phyloP scores from a whole-genome alignment of 2,888 invertebrate genomes.

The Achlya flavicornis region DNA sequence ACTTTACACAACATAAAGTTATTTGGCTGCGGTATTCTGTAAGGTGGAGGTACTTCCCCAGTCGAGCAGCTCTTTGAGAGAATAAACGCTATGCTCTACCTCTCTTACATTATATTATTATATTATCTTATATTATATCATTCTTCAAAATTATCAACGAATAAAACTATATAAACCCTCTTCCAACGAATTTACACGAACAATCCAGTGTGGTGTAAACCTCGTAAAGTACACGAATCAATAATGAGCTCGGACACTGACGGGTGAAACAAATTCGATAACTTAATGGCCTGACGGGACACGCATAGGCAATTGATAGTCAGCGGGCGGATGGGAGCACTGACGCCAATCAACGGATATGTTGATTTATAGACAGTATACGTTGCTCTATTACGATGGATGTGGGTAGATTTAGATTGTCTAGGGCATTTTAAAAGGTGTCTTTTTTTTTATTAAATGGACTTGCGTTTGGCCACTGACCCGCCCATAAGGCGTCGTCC shows the following conservation, averaged over 20 bases:
- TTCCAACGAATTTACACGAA: no score
- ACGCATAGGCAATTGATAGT: constrained; percentile 50
- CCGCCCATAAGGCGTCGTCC: no score
- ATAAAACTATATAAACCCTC: not conserved
- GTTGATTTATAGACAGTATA: constrained; percentile 42
- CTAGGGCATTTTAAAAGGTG: not conserved
- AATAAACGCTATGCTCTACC: no score
- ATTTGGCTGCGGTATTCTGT: no score
- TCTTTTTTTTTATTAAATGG: no score
- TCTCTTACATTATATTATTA: no score
- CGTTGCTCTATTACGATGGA: not conserved
- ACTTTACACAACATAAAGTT: no score
- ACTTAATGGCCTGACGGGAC: constrained; percentile 46
- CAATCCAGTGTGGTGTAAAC: not conserved
- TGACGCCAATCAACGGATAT: constrained; percentile 45
- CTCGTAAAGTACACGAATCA: constrained; percentile 34
- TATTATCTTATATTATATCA: no score
- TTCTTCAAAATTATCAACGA: no score
- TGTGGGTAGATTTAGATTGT: not conserved
- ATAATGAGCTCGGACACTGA: constrained; percentile 27
- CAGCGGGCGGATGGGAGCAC: constrained; percentile 51
- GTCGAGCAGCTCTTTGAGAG: no score
- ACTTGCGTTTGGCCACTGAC: no score
- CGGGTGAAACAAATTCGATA: constrained; percentile 48
- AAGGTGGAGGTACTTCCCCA: no score